Conservation (phyloP, 2,797 vertebrate species). For the Potorous gilbertii region DNA sequence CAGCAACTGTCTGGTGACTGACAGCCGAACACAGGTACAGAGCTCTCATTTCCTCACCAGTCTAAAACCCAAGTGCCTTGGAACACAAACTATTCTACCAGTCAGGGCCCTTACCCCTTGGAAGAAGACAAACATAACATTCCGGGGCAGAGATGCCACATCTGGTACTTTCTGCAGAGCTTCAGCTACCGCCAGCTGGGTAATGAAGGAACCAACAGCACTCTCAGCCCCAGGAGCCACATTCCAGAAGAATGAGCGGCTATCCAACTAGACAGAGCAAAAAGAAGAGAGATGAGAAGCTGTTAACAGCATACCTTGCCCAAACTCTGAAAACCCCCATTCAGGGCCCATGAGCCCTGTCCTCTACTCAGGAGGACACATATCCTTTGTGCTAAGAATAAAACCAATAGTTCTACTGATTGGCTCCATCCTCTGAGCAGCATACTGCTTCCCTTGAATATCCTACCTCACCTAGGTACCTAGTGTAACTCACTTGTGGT, state of each 20-base stretch:
- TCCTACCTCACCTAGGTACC: not conserved
- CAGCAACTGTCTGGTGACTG: not conserved
- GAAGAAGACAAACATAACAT: constrained; percentile 95
- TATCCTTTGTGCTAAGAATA: not conserved
- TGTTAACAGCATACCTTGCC: rapidly evolving
- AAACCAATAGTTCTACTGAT: not conserved
- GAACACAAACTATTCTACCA: not conserved
- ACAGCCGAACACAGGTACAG: not conserved
- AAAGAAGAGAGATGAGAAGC: not conserved
- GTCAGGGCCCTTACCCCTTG: constrained; percentile 90
- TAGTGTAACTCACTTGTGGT: not conserved
- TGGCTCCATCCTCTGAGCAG: not conserved
- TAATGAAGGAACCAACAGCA: constrained; percentile 89
- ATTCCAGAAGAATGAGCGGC: constrained; percentile 95
- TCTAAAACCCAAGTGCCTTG: not conserved
- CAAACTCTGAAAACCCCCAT: not conserved
- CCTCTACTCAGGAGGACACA: not conserved
- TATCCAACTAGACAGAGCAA: constrained; percentile 88
- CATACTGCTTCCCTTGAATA: not conserved
- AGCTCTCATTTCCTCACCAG: not conserved
- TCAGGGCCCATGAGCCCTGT: not conserved
- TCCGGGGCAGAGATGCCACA: constrained; percentile 79
- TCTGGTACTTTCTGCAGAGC: constrained; percentile 82
- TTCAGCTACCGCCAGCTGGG: constrained; percentile 90
- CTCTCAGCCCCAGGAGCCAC: constrained; percentile 92